Base-by-base conservation (phyloP, 2,888 invertebrate genomes). In the Ditula angustiorana region DNA sequence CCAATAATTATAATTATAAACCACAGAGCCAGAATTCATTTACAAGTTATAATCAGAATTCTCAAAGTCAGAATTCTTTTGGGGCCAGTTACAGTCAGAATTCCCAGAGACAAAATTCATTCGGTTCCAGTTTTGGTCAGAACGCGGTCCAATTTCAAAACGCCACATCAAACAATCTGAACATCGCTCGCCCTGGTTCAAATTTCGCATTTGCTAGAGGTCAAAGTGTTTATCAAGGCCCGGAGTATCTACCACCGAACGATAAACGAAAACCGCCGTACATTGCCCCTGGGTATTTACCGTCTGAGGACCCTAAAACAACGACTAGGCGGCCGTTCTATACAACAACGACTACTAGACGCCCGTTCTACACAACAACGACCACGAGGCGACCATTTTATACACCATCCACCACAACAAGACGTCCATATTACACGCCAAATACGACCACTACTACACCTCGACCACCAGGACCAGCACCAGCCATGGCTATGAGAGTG, bases 271-370 rank as follows among this genome's bases (percentile, higher is more conserved):
- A n/a, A n/a, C 57, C 5, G 5, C 13, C 23, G 16, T 46, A 57
- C 16, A 37, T 19, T n/a, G 59, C 50, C 10, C 50, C 35, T 3
- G 41, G 21, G 4, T 50, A 50, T 37, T 60, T 60, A 23, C 60
- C 60, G 30, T 41, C 52, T 13, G 46, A 24, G 21, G 30, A 44
- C 1, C 41, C 19, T 5, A 30, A 28, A 30, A 21, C 41, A n/a
- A 37, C 55, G 8, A 50, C 50, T 19, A 50, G 30, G 19, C 47
- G 47, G 2, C 46, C 46, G 1, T 47, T 5, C 26, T 47, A 26
- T 26, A 24, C 47, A 8, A 47, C 26, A 13, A 47, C 13, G 8
- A 47, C 26, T 8, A 47, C 47, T 47, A 47, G 26, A 11, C 13
- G 10, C 2, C 47, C 47, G 8, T 47, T 24, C 4, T 24, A 46